Evolutionary conservation across 2,888 invertebrate species (phyloP).

Genomic region (Drosophila koepferae): DNA sequence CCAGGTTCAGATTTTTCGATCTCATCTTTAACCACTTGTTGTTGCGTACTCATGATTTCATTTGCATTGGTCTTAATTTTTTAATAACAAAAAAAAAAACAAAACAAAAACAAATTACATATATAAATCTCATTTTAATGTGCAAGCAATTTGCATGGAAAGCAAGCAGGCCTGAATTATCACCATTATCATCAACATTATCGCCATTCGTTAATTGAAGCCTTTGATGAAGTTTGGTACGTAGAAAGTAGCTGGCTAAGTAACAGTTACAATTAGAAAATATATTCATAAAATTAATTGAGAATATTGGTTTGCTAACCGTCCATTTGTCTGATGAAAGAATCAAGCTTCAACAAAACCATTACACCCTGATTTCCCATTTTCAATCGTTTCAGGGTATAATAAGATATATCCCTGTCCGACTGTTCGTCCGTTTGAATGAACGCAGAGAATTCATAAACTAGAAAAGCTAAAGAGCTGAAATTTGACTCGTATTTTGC

Average conservation of each 20-base stretch:
- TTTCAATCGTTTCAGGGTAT: too few relatives aligned
- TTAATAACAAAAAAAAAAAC: neutral
- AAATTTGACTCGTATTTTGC: too few relatives aligned
- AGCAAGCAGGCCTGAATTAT: neutral
- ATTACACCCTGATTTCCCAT: too few relatives aligned
- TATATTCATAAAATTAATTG: neutral
- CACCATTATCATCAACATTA: neutral
- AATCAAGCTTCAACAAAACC: too few relatives aligned
- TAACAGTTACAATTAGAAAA: neutral
- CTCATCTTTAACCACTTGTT: conserved; percentile 1
- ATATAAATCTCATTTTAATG: neutral
- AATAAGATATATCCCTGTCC: too few relatives aligned
- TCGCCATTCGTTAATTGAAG: neutral
- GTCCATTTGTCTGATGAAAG: neutral
- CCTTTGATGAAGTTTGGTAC: neutral
- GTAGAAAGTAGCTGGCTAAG: neutral
- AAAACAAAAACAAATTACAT: neutral
- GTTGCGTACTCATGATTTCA: neutral
- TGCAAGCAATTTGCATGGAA: neutral
- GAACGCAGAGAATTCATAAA: too few relatives aligned
- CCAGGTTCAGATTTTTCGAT: neutral
- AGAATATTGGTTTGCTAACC: neutral
- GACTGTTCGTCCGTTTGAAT: too few relatives aligned
- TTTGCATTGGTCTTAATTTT: conserved; percentile 2
- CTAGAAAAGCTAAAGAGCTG: too few relatives aligned